Conservation (phyloP, 2,113 vertebrate genomes). For the Mesoclemmys tuberculata region DNA sequence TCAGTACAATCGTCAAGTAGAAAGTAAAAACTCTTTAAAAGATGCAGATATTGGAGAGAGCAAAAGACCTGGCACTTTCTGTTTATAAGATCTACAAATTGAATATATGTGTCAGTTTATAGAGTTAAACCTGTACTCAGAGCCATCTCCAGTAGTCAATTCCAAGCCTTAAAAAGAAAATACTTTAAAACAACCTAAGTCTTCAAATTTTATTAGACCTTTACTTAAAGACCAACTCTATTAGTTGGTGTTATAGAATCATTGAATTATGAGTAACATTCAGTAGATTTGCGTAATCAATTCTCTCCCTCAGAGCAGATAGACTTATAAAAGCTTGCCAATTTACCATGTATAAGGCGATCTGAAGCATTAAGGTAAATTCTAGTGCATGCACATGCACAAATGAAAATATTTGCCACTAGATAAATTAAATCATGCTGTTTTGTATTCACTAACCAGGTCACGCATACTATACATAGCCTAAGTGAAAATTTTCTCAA, state of each 20-base stretch:
- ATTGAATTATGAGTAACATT: conserved; percentile 45
- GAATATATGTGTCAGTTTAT: neutral
- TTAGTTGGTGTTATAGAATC: conserved; percentile 4
- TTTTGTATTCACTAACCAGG: conserved; percentile 1
- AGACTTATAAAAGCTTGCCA: conserved; percentile 24
- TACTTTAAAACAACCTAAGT: conserved; percentile 13
- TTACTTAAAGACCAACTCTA: conserved; percentile 25
- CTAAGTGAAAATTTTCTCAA: neutral
- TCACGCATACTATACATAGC: neutral
- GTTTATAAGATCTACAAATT: neutral
- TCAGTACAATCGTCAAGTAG: neutral
- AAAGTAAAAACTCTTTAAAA: neutral
- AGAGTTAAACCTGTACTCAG: neutral
- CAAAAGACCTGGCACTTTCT: neutral
- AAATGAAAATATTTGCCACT: conserved; percentile 62
- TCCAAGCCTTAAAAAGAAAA: conserved; percentile 18
- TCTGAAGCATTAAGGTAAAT: conserved; percentile 29
- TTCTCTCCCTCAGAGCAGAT: neutral
- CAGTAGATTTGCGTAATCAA: conserved; percentile 55
- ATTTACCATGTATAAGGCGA: conserved; percentile 6
- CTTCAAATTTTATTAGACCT: conserved; percentile 37
- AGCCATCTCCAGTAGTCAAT: conserved; percentile 18
- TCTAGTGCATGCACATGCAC: neutral
- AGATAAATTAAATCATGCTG: conserved; percentile 30
- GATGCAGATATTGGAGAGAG: neutral